Conservation (phyloP, 2,113 vertebrate genomes). For the Gobio gobio region DNA sequence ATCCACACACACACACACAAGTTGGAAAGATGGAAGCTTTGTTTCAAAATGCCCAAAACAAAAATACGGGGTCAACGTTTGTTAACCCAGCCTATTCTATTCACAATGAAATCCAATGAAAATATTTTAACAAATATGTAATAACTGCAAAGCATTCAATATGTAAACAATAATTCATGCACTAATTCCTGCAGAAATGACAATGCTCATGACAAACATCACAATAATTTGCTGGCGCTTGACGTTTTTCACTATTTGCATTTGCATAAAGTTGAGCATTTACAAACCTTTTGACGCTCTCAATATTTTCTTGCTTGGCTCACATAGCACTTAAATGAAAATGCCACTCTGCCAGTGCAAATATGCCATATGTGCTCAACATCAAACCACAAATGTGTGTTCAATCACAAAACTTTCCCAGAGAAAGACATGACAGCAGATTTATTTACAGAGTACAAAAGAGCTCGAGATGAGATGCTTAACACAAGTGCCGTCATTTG, state of each 20-base stretch:
- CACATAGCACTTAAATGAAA: background rate
- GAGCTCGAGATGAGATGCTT: background rate
- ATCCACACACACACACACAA: background rate
- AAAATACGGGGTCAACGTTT: background rate
- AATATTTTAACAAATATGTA: background rate
- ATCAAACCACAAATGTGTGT: background rate
- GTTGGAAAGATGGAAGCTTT: background rate
- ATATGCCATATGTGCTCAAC: background rate
- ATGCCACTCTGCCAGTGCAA: background rate
- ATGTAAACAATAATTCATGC: background rate
- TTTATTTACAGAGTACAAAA: background rate
- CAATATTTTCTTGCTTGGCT: background rate
- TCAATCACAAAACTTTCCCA: background rate
- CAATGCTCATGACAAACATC: background rate
- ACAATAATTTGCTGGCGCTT: background rate
- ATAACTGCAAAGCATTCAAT: background rate
- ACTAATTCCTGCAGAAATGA: background rate
- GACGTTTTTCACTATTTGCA: background rate
- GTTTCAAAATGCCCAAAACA: background rate
- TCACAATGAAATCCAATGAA: too few species aligned
- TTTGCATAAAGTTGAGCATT: slow-evolving; percentile 1
- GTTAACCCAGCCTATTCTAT: background rate
- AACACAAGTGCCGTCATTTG: background rate
- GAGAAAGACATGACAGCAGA: background rate
- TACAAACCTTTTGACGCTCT: background rate